A percentile compares a stretch with the other conserved stretches of the same genome.
Evolutionary conservation across 2,888 invertebrate species (phyloP).

Genomic region (Lasioglossum malachurum): DNA sequence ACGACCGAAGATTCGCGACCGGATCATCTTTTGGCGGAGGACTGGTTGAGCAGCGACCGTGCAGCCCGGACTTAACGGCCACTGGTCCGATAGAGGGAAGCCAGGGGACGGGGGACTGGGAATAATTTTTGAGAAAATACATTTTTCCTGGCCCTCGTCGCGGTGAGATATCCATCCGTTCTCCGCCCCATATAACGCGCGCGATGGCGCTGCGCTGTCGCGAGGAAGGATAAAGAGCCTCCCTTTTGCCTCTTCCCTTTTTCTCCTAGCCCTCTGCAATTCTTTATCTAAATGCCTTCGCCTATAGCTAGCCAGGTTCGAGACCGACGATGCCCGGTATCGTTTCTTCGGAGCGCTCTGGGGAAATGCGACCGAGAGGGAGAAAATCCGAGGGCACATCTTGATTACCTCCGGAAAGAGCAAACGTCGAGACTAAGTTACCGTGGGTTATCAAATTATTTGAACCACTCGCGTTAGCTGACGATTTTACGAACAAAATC

Average conservation of each 20-base stretch:
- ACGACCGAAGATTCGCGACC: constrained; percentile 62
- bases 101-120: constrained; percentile 28
- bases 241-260: constrained; percentile 47
- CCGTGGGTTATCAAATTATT: neutral
- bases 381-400: neutral
- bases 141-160: constrained; percentile 69
- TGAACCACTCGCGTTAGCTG: neutral
- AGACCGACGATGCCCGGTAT: constrained; percentile 65
- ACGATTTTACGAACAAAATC: neutral
- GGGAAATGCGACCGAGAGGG: neutral
- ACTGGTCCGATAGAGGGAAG: neutral
- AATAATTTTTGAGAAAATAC: constrained; percentile 79
- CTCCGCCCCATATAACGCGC: constrained; percentile 74
- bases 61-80: constrained; percentile 22
- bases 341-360: constrained; percentile 28
- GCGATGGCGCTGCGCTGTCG: constrained; percentile 46
- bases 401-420: constrained; percentile 21
- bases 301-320: constrained; percentile 57
- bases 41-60: constrained; percentile 39
- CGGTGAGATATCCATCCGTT: constrained; percentile 74
- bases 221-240: constrained; percentile 68
- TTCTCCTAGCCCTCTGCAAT: constrained; percentile 57
- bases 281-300: constrained; percentile 77
- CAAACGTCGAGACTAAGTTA: neutral
- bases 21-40: constrained; percentile 53